phyloP scores from a whole-genome alignment of 2,888 invertebrate genomes.

The Xylocampa areola region DNA sequence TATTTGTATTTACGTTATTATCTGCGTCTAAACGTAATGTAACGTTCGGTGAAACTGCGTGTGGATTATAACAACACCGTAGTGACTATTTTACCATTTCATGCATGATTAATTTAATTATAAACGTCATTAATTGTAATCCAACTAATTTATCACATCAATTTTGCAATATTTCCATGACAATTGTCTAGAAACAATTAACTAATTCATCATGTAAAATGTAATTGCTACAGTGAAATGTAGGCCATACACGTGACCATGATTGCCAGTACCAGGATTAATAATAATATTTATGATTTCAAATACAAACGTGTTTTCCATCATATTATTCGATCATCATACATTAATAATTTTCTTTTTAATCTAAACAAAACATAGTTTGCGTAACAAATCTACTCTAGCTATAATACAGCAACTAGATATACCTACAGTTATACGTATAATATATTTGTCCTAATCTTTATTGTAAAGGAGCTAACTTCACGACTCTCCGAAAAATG shows the following conservation, averaged over 20 bases:
- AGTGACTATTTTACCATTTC: constrained; percentile 29
- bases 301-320: constrained; percentile 20
- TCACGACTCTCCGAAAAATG: constrained; percentile 48
- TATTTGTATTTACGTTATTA: constrained; percentile 47
- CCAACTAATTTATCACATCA: constrained; percentile 10
- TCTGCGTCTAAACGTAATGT: constrained; percentile 32
- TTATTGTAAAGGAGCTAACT: constrained; percentile 43
- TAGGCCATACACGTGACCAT: constrained; percentile 17
- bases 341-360: not conserved
- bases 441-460: constrained; percentile 29
- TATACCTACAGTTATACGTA: too few species aligned
- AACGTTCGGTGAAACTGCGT: constrained; percentile 21
- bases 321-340: constrained; percentile 3
- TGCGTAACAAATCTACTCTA: not conserved
- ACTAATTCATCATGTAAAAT: constrained; percentile 30
- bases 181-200: too few species aligned
- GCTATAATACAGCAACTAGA: too few species aligned
- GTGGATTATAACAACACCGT: constrained; percentile 7
- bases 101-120: constrained; percentile 46
- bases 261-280: not conserved
- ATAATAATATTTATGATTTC: constrained; percentile 24
- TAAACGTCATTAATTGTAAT: constrained; percentile 14
- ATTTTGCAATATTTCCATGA: too few species aligned
- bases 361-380: constrained; percentile 1
- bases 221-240: constrained; percentile 20